Evolutionary conservation across 2,797 vertebrate genomes (phyloP).

Genomic region (Poeciliopsis gracilis): DNA sequence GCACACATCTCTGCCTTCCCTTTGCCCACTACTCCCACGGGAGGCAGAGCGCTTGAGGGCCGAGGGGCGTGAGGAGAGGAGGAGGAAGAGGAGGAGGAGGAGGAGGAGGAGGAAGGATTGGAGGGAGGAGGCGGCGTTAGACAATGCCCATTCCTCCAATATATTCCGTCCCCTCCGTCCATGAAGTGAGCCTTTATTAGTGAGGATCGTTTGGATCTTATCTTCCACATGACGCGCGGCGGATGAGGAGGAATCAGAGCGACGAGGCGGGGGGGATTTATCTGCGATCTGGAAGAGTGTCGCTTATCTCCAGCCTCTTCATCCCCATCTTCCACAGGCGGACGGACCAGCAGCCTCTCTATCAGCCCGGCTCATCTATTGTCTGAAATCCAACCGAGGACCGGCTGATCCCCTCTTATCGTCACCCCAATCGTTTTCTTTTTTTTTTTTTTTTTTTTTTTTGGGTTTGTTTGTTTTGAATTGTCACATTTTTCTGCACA

Average conservation of each 20-base stretch:
- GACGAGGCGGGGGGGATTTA: constrained; percentile 49
- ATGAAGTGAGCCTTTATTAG: constrained; percentile 80
- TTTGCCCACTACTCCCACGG: constrained; percentile 72
- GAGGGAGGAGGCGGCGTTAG: constrained; percentile 76
- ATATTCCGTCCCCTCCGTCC: constrained; percentile 78
- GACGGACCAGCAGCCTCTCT: constrained; percentile 64
- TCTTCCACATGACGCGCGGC: constrained; percentile 65
- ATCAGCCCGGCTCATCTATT: constrained; percentile 71
- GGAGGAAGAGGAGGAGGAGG: constrained; percentile 26
- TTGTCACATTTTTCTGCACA: not conserved
- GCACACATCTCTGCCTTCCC: constrained; percentile 79
- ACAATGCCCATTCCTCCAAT: constrained; percentile 81
- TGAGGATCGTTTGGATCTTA: constrained; percentile 74
- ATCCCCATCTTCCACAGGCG: constrained; percentile 54
- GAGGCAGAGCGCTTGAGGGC: constrained; percentile 71
- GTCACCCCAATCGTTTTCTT: not conserved
- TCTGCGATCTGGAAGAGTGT: constrained; percentile 47
- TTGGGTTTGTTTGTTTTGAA: not conserved
- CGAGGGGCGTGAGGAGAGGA: constrained; percentile 72
- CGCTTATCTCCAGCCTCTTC: constrained; percentile 52
- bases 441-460: not conserved
- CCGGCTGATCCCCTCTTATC: constrained; percentile 30
- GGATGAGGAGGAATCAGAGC: constrained; percentile 33
- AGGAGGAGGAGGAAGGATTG: constrained; percentile 42
- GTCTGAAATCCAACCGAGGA: constrained; percentile 54